A percentile compares a stretch with the other conserved stretches of the same genome.
Conservation (phyloP, 2,113 vertebrate genomes). For the Orientallactaga bullata region DNA sequence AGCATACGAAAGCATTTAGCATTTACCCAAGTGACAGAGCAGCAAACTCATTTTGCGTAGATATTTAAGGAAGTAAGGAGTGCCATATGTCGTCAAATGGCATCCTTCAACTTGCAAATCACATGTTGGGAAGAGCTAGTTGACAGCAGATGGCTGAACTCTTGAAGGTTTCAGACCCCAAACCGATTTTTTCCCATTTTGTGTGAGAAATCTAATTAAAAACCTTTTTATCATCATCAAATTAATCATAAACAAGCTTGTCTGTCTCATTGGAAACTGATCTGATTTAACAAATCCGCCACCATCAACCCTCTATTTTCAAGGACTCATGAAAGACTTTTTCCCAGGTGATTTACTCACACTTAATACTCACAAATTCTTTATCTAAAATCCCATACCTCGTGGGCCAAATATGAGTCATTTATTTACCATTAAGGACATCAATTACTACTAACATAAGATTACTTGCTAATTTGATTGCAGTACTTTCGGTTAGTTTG, state of each 20-base stretch:
- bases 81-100: conserved; percentile 60
- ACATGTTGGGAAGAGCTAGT: conserved; percentile 38
- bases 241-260: conserved; percentile 75
- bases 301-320: background rate
- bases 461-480: conserved; percentile 44
- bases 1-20: conserved; percentile 73
- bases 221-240: conserved; percentile 66
- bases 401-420: conserved; percentile 8
- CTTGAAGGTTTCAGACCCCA: conserved; percentile 52
- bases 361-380: background rate
- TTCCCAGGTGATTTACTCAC: background rate
- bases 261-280: conserved; percentile 60
- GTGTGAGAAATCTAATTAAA: conserved; percentile 78
- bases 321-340: conserved; percentile 34
- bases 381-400: background rate
- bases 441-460: background rate
- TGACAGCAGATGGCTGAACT: conserved; percentile 76
- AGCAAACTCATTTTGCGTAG: conserved; percentile 67
- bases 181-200: conserved; percentile 72
- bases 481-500: conserved; percentile 7
- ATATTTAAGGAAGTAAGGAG: conserved; percentile 77
- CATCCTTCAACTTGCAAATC: conserved; percentile 68
- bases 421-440: conserved; percentile 25
- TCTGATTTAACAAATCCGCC: conserved; percentile 39
- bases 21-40: conserved; percentile 70